These are phyloP conservation scores for Acyrthosiphon pisum DNA, from an alignment of 1,140 invertebrate genomes.

Conservation along the genomic window DNA sequence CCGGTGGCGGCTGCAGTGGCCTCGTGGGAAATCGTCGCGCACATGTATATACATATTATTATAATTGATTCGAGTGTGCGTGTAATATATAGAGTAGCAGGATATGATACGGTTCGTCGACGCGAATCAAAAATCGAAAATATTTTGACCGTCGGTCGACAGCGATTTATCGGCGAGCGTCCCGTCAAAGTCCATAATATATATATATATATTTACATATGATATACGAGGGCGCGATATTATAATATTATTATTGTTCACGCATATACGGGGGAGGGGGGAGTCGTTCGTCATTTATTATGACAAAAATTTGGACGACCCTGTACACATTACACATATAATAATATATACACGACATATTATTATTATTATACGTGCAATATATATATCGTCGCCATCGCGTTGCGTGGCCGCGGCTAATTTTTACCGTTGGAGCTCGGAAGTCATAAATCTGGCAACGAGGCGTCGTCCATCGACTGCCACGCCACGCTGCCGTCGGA, in stretches of 20 bases:
- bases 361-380: neutral
- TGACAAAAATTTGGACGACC: neutral
- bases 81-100: neutral
- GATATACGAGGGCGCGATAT: too few relatives aligned
- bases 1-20: neutral
- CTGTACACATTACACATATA: too few relatives aligned
- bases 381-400: neutral
- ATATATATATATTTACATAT: neutral
- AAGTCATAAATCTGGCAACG: constrained; percentile 48
- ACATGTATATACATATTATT: neutral
- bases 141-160: constrained; percentile 26
- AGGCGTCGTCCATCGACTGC: neutral
- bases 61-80: constrained; percentile 23
- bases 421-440: constrained; percentile 32
- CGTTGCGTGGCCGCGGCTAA: constrained; percentile 15
- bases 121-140: constrained; percentile 38
- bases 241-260: too few relatives aligned
- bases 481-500: neutral
- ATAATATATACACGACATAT: neutral
- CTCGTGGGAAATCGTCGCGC: constrained; percentile 48
- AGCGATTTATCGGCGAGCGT: neutral
- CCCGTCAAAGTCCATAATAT: neutral
- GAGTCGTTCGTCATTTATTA: neutral
- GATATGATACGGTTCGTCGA: neutral
- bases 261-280: neutral